Evolutionary conservation across 2,888 invertebrate species (phyloP), one percentile per base, ranked within the genome.

Genomic region (Stenurella melanura): DNA sequence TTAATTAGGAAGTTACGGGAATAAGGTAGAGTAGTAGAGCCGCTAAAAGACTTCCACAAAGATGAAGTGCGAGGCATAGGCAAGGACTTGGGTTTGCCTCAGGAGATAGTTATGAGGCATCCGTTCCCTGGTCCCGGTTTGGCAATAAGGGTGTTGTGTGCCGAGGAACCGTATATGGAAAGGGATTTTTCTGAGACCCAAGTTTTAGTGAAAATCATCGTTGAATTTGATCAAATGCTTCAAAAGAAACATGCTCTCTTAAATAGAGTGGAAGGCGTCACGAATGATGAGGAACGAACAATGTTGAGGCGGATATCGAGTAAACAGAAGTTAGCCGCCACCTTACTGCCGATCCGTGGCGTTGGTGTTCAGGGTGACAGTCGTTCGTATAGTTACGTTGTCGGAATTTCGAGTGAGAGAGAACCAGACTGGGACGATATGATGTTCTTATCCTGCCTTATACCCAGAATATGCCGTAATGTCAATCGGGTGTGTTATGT

Each of bases 101-200:
- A 93, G 57, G 93, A 95, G 83, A 91, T 99, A 83, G 96, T 99
- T 76, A 94, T 96, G 90, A 92, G 99, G 82, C 99, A 99, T 90
- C 99, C 99, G 61, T 99, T 99, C 91, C 99, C 99, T 18, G 98
- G 99, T 1, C 99, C 99, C 17, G 99, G 99, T 15, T 92, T 99
- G 79, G 98, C 99, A 58, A 98, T 99, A 87, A 93, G 99, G 80
- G 95, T 99, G 78, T 91, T 99, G 54, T 99, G 99, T 90, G 97
- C 98, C 77, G 96, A 97, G 79, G 97, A 98, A 88, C 96, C 99
- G 4, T 98, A 93, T 89, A 95, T 97, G 91, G 98, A 98, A 88
- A 93, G 95, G 88, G 97, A 98, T 90, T 99, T 97, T 90, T 95
- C 96, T 15, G 98, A 98, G 91, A 98, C 98, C 71, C 96, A 97